phyloP scores from a whole-genome alignment of 2,888 invertebrate genomes.

The Andrena dorsata region DNA sequence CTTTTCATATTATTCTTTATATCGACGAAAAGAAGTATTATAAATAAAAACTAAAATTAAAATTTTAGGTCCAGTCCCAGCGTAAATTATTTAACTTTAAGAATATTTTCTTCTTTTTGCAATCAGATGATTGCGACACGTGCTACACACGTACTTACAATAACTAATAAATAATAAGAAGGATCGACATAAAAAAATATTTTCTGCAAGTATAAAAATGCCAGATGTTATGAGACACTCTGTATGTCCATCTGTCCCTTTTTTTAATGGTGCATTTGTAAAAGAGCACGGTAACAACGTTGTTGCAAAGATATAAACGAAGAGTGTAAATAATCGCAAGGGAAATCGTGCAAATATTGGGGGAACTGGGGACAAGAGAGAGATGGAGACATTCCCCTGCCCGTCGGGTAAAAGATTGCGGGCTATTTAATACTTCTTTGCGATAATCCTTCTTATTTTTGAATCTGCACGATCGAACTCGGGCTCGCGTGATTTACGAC shows the following conservation, averaged over 20 bases:
- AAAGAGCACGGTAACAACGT: slow-evolving; percentile 66
- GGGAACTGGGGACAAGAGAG: background rate
- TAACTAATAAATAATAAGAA: too few species aligned
- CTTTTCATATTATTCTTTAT: too few species aligned
- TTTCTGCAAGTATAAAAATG: too few species aligned
- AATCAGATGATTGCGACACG: too few species aligned
- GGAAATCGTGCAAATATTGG: slow-evolving; percentile 32
- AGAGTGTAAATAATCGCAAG: slow-evolving; percentile 13
- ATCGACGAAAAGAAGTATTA: too few species aligned
- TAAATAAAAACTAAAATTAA: too few species aligned
- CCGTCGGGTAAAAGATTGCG: background rate
- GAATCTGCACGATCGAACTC: background rate
- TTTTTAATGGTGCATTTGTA: slow-evolving; percentile 25
- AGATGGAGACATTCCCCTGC: background rate
- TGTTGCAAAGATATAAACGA: slow-evolving; percentile 39
- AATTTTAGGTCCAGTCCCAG: too few species aligned
- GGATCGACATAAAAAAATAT: too few species aligned
- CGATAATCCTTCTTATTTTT: background rate
- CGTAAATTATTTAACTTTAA: too few species aligned
- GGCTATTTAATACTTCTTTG: slow-evolving; percentile 6
- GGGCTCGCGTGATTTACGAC: background rate
- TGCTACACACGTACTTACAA: too few species aligned
- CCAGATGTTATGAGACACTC: too few species aligned
- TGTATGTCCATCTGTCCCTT: slow-evolving; percentile 52
- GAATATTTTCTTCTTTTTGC: too few species aligned